Evolutionary conservation across 2,797 vertebrate genomes (phyloP), one percentile per base, ranked within the genome.

Genomic region (Ctenopoma kingsleyae): DNA sequence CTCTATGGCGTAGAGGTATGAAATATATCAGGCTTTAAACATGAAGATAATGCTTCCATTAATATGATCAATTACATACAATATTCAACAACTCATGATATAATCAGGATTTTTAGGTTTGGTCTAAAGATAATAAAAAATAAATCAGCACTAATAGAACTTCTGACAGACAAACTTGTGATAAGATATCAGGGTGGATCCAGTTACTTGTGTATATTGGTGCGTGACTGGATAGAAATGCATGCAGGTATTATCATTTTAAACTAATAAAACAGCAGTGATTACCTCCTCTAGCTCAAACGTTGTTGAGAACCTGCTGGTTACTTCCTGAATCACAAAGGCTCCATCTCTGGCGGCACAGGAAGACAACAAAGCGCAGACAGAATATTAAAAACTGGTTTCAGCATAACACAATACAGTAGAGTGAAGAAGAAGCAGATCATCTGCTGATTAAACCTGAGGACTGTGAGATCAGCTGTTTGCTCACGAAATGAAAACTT

Each of bases 251-350:
- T 48, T 35, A 60, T 58, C 0, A 17, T 15, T 25, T 44, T 3
- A 32, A 30, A 4, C 12, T n/a, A 5, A 61, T 51, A 49, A 69
- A 63, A 51, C 9, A 32, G 36, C 0, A 13, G 11, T 41, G 30
- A 50, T 95, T 90, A 99, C 98, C 97, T 98, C 92, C 1, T 92
- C 40, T 51, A 98, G 93, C 73, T 99, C 97, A 20, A 92, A 95
- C 0, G 93, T 83, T 0, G 94, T 86, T 20, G 95, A 93, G 72
- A 99, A 99, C 35, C 97, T 91, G 23, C 82, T 74, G 0, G 95
- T 95, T 76, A 97, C 94, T 0, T 36, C 43, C 0, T 17, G 36
- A 25, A 99, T 93, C 83, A 98, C 84, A 5, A 48, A 23, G 87
- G 91, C 64, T 0, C 85, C 80, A 0, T 87, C 92, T 49, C 98